Evolutionary conservation across 1,140 invertebrate species (phyloP), one percentile per base, ranked within the genome.

Genomic region (Drosophila truncata): DNA sequence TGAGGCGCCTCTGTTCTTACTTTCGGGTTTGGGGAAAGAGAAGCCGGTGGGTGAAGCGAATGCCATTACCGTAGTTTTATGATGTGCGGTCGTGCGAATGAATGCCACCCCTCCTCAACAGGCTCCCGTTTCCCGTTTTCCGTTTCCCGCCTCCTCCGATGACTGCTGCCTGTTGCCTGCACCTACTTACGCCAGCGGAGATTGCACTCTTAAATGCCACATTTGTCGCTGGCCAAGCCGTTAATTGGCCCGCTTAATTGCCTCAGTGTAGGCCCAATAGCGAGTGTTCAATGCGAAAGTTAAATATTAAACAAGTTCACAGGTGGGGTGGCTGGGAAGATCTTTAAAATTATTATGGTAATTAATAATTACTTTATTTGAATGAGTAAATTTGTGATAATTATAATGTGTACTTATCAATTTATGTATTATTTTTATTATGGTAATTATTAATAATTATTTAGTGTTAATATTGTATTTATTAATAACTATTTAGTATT

Each of bases 61-160:
- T 66, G 58, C 33, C 64, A 62, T 62, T 66, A 37, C 64, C 57
- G 64, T 66, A 63, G 20, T 66, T 66, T 66, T 62, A 65, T 70
- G 60, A 52, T 41, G 23, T 65, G 66, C 66, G 61, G 61, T 54
- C 46, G 60, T 70, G 57, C 64, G 33, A 66, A 62, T 66, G 64
- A 66, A 47, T 63, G 31, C 42, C 42, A 46, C 44, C 39, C 39
- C 62, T 16, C 41, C n/a, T n/a, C n/a, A n/a, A 0, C 4, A 9
- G 33, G 23, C 54, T 25, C 23, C 23, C 23, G 46, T 25, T 25
- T 47, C 7, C 41, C 41, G 41, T 42, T 42, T 42, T 2, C 41
- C 14, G 46, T 7, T 7, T 16, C 23, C 23, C 0, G 23, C 13
- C 14, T 25, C n/a, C 41, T 6, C 2, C 2, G 27, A 3, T 4